phyloP scores from a whole-genome alignment of 1,140 invertebrate genomes.

The Zaprionus lachaisei region DNA sequence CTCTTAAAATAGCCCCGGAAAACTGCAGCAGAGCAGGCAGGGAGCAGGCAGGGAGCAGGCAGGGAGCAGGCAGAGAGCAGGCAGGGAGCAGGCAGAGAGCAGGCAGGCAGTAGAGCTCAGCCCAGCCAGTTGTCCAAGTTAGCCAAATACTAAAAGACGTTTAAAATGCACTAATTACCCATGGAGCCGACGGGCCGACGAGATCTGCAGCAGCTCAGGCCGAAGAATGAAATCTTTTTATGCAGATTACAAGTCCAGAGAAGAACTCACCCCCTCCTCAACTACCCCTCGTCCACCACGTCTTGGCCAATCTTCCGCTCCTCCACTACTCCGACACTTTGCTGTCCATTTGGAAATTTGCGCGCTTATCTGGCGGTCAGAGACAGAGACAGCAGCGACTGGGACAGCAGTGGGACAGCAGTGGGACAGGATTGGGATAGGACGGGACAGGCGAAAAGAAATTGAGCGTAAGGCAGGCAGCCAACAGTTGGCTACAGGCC shows the following conservation, averaged over 20 bases:
- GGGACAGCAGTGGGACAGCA: slow-evolving; percentile 1
- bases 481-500: slow-evolving; percentile 44
- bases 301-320: neutral
- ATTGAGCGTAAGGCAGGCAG: slow-evolving; percentile 81
- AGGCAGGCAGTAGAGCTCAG: slow-evolving; percentile 10
- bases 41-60: neutral
- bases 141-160: slow-evolving; percentile 75
- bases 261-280: slow-evolving; percentile 20
- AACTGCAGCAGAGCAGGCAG: slow-evolving; percentile 52
- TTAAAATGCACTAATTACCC: slow-evolving; percentile 84
- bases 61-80: neutral
- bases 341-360: slow-evolving; percentile 81
- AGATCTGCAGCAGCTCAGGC: neutral
- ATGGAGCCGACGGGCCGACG: slow-evolving; percentile 39
- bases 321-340: slow-evolving; percentile 63
- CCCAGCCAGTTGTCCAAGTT: slow-evolving; percentile 22
- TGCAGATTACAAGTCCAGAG: slow-evolving; percentile 68
- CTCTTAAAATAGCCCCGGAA: slow-evolving; percentile 82
- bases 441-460: slow-evolving; percentile 47
- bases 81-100: slow-evolving; percentile 4
- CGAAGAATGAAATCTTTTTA: slow-evolving; percentile 65
- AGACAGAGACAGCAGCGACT: slow-evolving; percentile 42
- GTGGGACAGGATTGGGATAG: neutral
- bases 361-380: slow-evolving; percentile 73
- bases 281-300: neutral